These are phyloP conservation scores for Apolygus lucorum DNA, from an alignment of 1,140 invertebrate genomes.

Conservation along the genomic window DNA sequence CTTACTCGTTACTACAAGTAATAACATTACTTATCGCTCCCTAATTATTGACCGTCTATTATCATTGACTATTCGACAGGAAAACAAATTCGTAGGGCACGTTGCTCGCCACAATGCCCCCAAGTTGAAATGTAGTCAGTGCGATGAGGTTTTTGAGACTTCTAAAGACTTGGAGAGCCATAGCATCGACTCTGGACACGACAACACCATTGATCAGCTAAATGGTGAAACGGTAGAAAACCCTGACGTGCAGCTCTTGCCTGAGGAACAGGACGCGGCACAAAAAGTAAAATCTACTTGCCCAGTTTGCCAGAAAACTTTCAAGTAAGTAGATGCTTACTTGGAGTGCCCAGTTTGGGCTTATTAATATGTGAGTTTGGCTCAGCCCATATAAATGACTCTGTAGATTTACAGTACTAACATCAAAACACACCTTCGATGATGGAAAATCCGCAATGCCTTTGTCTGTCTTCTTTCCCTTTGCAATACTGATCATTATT, in stretches of 20 bases:
- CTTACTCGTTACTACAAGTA: too few species aligned
- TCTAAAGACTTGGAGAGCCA: neutral
- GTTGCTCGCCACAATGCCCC: neutral
- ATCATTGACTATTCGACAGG: too few species aligned
- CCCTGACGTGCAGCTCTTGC: neutral
- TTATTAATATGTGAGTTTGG: neutral
- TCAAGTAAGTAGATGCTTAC: neutral
- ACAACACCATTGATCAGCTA: neutral
- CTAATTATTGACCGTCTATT: too few species aligned
- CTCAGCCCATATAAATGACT: neutral
- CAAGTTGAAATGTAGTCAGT: neutral
- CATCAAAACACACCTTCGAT: neutral
- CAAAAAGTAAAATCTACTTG: neutral
- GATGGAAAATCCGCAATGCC: neutral
- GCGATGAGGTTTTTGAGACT: neutral
- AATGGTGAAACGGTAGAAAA: neutral
- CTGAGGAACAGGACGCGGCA: neutral
- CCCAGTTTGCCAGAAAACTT: neutral
- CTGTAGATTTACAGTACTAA: neutral
- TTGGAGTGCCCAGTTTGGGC: neutral
- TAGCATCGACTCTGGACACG: neutral
- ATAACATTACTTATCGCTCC: too few species aligned
- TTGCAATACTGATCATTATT: too few species aligned
- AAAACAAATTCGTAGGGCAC: neutral
- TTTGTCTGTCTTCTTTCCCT: neutral